A percentile compares a stretch with the other conserved stretches of the same genome.
Conservation (phyloP, 2,797 vertebrate species). For the Sternotherus odoratus region DNA sequence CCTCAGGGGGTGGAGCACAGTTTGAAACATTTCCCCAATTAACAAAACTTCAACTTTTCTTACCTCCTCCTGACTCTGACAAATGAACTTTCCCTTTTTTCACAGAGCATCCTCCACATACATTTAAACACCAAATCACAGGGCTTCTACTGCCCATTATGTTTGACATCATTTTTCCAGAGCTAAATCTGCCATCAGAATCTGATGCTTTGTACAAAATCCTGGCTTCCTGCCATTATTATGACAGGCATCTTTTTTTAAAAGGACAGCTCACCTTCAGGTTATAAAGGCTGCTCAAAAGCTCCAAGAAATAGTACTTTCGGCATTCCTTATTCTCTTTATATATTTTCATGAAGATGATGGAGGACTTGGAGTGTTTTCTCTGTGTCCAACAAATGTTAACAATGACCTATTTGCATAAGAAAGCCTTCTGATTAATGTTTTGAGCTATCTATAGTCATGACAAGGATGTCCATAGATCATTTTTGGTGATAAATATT, state of each 20-base stretch:
- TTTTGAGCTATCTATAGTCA: conserved; percentile 57
- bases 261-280: conserved; percentile 47
- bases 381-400: conserved; percentile 65
- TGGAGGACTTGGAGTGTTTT: conserved; percentile 59
- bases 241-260: conserved; percentile 36
- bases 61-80: conserved; percentile 27
- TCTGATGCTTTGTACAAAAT: background rate
- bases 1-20: background rate
- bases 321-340: conserved; percentile 27
- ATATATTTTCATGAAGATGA: conserved; percentile 61
- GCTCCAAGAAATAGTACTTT: conserved; percentile 42
- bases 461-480: conserved; percentile 59
- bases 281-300: conserved; percentile 24
- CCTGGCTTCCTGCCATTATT: conserved; percentile 19
- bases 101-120: background rate
- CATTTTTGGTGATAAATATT: conserved; percentile 68
- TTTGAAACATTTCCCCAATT: conserved; percentile 58
- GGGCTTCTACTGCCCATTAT: background rate
- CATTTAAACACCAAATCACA: conserved; percentile 47
- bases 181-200: background rate
- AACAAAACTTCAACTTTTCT: conserved; percentile 51
- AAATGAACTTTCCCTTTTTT: conserved; percentile 42
- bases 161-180: conserved; percentile 1
- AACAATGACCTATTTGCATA: conserved; percentile 64
- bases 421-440: conserved; percentile 67